Percentiles rank a stretch among this genome's conserved stretches.
phyloP scores from a whole-genome alignment of 2,113 vertebrate genomes.

The Stegostoma tigrinum region DNA sequence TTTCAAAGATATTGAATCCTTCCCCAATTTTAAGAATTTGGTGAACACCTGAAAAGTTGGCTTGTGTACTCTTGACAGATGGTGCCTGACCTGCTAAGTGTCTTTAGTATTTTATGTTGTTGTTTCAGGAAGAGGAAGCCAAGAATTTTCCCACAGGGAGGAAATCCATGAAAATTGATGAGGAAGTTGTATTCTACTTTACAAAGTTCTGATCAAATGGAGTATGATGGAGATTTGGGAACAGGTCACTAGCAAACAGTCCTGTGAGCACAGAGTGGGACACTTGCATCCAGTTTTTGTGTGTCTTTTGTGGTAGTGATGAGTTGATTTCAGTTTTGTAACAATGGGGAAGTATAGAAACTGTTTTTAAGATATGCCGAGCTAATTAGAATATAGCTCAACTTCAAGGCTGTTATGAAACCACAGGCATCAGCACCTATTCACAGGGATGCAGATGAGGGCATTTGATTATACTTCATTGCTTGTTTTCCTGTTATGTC shows the following conservation, averaged over 20 bases:
- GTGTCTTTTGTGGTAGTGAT: no score
- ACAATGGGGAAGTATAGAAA: not conserved
- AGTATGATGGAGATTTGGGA: no score
- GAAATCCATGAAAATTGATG: not conserved
- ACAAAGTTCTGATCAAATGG: no score
- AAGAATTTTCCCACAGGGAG: not conserved
- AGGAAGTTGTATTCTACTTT: not conserved
- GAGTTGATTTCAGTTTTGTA: not conserved
- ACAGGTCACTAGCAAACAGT: no score
- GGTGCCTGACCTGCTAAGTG: constrained; percentile 18
- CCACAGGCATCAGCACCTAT: not conserved
- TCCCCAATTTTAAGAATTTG: not conserved
- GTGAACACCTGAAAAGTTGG: not conserved
- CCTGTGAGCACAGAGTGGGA: no score
- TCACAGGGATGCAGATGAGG: not conserved
- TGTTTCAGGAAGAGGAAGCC: constrained; percentile 13
- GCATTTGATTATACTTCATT: not conserved
- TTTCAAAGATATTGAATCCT: constrained; percentile 7
- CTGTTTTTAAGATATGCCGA: not conserved
- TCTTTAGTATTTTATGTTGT: not conserved
- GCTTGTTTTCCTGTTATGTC: not conserved
- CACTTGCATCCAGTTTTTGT: no score
- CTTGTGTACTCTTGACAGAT: not conserved
- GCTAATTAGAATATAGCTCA: not conserved
- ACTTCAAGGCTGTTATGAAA: not conserved